Percentiles rank a stretch among this genome's conserved stretches.
Conservation (phyloP, 2,797 vertebrate species). For the Chaenodraco wilsoni region DNA sequence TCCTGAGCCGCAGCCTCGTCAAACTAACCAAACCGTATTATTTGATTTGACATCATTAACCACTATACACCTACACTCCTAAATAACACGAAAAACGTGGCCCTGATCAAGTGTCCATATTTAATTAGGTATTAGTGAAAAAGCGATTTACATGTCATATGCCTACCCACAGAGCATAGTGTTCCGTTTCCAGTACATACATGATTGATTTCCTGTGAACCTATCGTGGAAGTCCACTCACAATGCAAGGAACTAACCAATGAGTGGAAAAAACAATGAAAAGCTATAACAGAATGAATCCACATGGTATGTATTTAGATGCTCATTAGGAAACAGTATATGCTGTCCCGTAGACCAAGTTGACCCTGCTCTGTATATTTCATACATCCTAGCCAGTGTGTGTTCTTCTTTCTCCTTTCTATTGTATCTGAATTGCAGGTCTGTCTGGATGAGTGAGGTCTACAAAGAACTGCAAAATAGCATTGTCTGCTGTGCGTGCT, state of each 20-base stretch:
- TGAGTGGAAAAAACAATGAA: background rate
- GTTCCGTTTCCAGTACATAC: background rate
- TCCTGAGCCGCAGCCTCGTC: too few relatives aligned
- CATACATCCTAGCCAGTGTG: background rate
- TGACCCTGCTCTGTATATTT: background rate
- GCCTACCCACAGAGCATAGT: background rate
- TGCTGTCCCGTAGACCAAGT: background rate
- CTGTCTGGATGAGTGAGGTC: constrained; percentile 46
- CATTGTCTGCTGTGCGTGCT: constrained; percentile 51
- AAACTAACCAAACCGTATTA: too few relatives aligned
- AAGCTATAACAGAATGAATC: background rate
- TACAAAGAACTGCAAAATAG: constrained; percentile 52
- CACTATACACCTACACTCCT: too few relatives aligned
- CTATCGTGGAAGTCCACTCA: background rate
- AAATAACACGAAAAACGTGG: too few relatives aligned
- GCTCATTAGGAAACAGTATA: background rate
- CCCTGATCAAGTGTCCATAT: too few relatives aligned
- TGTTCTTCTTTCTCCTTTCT: constrained; percentile 15
- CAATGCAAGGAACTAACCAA: background rate
- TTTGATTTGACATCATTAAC: too few relatives aligned
- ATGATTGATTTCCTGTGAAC: background rate
- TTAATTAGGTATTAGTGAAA: too few relatives aligned
- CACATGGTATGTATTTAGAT: background rate
- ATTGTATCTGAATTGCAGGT: constrained; percentile 39
- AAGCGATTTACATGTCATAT: background rate